phyloP scores from a whole-genome alignment of 2,797 vertebrate genomes.

The Centropyge bicolor region DNA sequence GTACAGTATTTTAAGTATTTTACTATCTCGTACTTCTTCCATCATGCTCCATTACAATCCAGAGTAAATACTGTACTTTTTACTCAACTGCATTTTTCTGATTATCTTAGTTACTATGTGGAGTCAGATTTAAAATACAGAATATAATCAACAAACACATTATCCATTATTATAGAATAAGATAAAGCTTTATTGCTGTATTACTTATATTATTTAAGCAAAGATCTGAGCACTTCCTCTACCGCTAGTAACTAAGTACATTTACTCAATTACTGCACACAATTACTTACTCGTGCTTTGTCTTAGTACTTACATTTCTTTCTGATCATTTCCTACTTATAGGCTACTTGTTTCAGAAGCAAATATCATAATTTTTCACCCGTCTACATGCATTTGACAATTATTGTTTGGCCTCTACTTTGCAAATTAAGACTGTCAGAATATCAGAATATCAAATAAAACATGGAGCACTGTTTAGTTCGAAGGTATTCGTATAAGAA shows the following conservation, averaged over 20 bases:
- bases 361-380: too few species aligned
- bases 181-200: too few species aligned
- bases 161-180: background rate
- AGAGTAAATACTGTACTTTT: background rate
- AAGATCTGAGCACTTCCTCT: background rate
- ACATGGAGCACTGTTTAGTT: too few species aligned
- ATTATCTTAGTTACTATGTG: background rate
- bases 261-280: background rate
- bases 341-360: background rate
- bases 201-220: too few species aligned
- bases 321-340: background rate
- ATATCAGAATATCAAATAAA: too few species aligned
- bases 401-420: too few species aligned
- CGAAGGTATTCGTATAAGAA: too few species aligned
- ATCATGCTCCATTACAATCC: background rate
- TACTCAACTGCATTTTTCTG: background rate
- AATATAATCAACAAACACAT: background rate
- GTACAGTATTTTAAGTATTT: too few species aligned
- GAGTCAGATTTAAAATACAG: background rate
- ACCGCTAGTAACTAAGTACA: background rate
- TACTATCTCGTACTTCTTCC: background rate
- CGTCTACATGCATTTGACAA: too few species aligned
- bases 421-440: too few species aligned
- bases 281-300: too few species aligned
- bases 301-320: too few species aligned